Base-by-base conservation (phyloP, 2,113 vertebrate species). In the Anolis carolinensis region DNA sequence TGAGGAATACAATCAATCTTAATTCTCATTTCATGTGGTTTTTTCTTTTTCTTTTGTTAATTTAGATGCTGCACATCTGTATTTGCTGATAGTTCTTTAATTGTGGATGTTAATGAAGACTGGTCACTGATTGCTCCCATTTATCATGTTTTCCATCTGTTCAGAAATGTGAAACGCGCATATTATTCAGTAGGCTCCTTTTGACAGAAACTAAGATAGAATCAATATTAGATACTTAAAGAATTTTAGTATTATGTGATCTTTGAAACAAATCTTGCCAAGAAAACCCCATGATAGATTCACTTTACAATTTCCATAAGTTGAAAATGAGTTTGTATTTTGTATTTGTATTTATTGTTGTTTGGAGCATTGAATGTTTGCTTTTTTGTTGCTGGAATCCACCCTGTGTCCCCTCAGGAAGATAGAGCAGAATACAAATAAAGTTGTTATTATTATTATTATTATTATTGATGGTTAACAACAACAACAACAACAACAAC, bases 151-250 rank as follows among this genome's bases (percentile, higher is more conserved):
- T 13, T 87, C 83, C 82, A 65, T 75, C 71, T 87, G 78, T 85
- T 55, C 87, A 90, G 87, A 93, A 89, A 1, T 4, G 76, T 63
- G 79, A 91, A 77, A 87, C 59, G 32, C 0, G 0, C 0, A 0
- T 88, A 92, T 91, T 87, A 90, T 55, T 91, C 86, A 82, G 88
- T 85, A 36, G 85, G 50, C 62, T 91, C 71, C 87, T 92, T 88
- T 67, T 87, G 83, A 73, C 77, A 88, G 32, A 79, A 81, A 91
- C 0, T 62, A 86, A 59, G 86, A 78, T 84, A 63, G 81, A 91
- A 94, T 72, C 34, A 11, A 44, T 67, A 50, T 72, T 71, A 85
- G 67, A 85, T 72, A 34, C 10, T 27, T 80, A 25, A 72, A 74
- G 70, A 65, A 74, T 63, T 13, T 65, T 32, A 13, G 59, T 30